Conservation (phyloP, 2,113 vertebrate species). For the Myrmecobius fasciatus region DNA sequence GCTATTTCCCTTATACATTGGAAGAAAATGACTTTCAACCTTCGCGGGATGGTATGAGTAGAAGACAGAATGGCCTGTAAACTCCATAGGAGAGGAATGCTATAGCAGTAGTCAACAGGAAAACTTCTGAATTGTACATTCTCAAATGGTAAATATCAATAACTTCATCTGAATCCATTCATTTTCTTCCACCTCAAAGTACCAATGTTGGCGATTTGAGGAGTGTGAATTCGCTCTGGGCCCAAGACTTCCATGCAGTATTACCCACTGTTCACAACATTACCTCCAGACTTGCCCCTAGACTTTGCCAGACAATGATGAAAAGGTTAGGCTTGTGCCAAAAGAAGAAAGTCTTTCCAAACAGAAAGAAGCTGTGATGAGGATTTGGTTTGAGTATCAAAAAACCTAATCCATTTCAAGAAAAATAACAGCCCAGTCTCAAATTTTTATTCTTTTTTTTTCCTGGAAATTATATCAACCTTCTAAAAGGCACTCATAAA, state of each 20-base stretch:
- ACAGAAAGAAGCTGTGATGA: rapidly evolving
- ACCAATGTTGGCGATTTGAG: not conserved
- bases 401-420: no score
- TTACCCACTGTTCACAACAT: not conserved
- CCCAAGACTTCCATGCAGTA: not conserved
- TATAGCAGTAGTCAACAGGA: not conserved
- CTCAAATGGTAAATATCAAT: not conserved
- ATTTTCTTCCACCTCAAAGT: not conserved
- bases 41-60: not conserved
- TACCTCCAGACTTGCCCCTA: not conserved
- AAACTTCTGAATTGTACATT: not conserved
- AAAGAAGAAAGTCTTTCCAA: not conserved
- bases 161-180: not conserved
- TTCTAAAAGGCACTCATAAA: not conserved
- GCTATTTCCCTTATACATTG: not conserved
- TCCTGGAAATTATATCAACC: not conserved
- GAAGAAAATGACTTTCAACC: not conserved
- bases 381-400: not conserved
- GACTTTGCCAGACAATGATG: rapidly evolving
- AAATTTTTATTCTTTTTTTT: not conserved
- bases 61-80: not conserved
- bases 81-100: not conserved
- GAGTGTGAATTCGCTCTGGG: not conserved
- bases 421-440: rapidly evolving
- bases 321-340: no score